phyloP scores from a whole-genome alignment of 2,888 invertebrate species.

The Habroteleia sp. region DNA sequence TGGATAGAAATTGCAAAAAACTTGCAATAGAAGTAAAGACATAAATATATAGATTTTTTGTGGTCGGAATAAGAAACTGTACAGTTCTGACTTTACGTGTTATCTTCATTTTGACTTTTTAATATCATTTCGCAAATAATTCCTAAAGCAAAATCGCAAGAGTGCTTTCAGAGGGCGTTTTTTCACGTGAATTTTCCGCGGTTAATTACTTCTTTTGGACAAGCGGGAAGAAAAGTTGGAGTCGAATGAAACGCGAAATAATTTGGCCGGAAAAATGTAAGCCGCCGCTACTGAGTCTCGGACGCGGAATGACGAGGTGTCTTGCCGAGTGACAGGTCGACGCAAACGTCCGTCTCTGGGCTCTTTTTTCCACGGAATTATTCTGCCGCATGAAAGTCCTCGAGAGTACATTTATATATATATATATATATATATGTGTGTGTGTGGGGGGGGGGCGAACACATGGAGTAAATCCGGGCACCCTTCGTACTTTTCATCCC shows the following conservation, averaged over 20 bases:
- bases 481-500: constrained; percentile 60
- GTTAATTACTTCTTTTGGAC: constrained; percentile 19
- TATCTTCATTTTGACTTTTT: no score
- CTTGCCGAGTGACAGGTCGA: constrained; percentile 54
- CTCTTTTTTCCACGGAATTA: constrained; percentile 63
- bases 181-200: not conserved
- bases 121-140: no score
- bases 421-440: constrained; percentile 1
- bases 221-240: not conserved
- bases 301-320: constrained; percentile 57
- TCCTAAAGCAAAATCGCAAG: no score
- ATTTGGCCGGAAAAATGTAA: constrained; percentile 40
- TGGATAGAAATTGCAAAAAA: no score
- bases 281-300: constrained; percentile 44
- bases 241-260: constrained; percentile 40
- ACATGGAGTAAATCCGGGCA: constrained; percentile 29
- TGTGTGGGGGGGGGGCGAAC: not conserved
- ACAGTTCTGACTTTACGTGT: no score
- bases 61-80: no score
- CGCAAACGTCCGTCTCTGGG: constrained; percentile 70
- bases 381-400: constrained; percentile 26
- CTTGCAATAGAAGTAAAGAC: no score
- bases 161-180: no score
- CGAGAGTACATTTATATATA: constrained; percentile 10
- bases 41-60: no score